Evolutionary conservation across 2,888 invertebrate genomes (phyloP).

Genomic region (Seira sanloemensis): DNA sequence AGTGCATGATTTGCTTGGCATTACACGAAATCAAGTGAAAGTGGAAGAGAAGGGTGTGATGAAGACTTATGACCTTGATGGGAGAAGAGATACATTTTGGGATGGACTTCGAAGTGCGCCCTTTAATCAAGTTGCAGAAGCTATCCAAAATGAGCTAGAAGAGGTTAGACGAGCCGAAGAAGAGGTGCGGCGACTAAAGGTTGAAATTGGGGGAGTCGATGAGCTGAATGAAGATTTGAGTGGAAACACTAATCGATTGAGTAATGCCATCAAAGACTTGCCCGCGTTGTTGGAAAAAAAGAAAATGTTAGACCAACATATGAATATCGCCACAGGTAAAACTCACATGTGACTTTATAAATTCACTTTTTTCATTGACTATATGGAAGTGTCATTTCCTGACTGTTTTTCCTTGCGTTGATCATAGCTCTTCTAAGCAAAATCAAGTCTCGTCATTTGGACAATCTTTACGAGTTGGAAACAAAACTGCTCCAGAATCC

Average conservation of each 20-base stretch:
- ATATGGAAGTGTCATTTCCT: background rate
- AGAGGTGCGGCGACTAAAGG: constrained; percentile 95
- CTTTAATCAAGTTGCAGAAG: constrained; percentile 96
- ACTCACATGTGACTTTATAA: background rate
- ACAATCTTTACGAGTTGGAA: constrained; percentile 97
- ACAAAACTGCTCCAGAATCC: constrained; percentile 86
- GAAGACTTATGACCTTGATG: constrained; percentile 89
- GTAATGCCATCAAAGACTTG: constrained; percentile 95
- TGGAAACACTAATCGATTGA: constrained; percentile 94
- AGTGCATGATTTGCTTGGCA: constrained; percentile 95
- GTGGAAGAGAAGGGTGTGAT: constrained; percentile 79
- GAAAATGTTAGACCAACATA: constrained; percentile 98
- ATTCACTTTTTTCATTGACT: no score
- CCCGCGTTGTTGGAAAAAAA: constrained; percentile 98
- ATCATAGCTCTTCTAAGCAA: constrained; percentile 86
- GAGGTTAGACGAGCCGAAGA: constrained; percentile 95
- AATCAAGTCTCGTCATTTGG: constrained; percentile 92
- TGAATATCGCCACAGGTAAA: constrained; percentile 92
- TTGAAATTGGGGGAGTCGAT: constrained; percentile 90
- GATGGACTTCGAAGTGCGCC: constrained; percentile 93
- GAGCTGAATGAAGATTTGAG: constrained; percentile 91
- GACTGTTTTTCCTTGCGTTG: constrained; percentile 71
- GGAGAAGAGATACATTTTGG: constrained; percentile 95
- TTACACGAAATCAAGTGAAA: constrained; percentile 90
- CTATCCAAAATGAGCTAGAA: constrained; percentile 98